Conservation (phyloP, 1,140 invertebrate genomes). For the Dreissena rostriformis region DNA sequence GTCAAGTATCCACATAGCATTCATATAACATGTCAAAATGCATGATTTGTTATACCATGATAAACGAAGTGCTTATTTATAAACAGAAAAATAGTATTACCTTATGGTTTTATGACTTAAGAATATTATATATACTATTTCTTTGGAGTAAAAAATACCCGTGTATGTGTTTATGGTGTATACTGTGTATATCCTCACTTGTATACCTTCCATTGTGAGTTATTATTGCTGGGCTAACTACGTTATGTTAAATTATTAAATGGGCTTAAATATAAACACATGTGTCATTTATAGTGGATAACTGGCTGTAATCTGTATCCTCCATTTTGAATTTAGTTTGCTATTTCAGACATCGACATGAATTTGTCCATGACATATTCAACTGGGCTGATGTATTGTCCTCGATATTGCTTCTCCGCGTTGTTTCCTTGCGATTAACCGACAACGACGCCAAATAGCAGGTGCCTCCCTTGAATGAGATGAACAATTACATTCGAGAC, state of each 20-base stretch:
- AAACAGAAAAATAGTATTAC: too few relatives aligned
- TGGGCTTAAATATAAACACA: background rate
- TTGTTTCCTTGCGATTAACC: constrained; percentile 61
- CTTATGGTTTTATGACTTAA: too few relatives aligned
- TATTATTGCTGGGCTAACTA: too few relatives aligned
- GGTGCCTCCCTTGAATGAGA: constrained; percentile 69
- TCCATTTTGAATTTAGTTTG: background rate
- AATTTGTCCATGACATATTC: constrained; percentile 67
- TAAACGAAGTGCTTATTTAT: too few relatives aligned
- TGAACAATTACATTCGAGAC: constrained; percentile 68
- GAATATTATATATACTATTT: background rate
- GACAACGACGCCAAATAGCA: constrained; percentile 68
- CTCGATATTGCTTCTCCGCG: constrained; percentile 57
- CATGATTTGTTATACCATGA: too few relatives aligned
- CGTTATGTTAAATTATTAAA: too few relatives aligned
- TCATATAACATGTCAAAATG: too few relatives aligned
- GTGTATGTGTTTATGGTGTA: background rate
- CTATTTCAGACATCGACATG: constrained; percentile 63
- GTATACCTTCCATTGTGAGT: background rate
- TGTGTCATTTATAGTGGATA: background rate
- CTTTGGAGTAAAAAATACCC: background rate
- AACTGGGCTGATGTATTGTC: constrained; percentile 68
- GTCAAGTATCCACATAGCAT: background rate
- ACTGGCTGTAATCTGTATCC: background rate
- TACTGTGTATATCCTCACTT: background rate